Percentiles rank a stretch among this genome's conserved stretches.
Conservation (phyloP, 2,888 invertebrate species). For the Nudaria mundana region DNA sequence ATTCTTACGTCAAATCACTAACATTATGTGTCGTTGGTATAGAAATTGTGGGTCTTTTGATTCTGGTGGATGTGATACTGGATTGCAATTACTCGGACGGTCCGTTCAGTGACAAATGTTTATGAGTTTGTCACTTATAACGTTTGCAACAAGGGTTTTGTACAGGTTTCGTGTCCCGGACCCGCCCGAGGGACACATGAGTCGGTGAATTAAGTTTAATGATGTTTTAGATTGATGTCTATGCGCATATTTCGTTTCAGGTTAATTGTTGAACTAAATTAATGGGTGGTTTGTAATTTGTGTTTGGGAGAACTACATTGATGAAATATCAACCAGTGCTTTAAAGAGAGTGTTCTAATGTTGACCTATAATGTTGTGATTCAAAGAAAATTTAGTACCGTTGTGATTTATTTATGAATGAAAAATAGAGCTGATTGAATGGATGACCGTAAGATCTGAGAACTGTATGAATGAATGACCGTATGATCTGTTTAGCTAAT, state of each 20-base stretch:
- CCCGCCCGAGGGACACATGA: constrained; percentile 50
- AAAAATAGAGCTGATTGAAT: too few species aligned
- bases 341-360: not conserved
- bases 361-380: too few species aligned
- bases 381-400: too few species aligned
- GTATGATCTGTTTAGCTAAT: too few species aligned
- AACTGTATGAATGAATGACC: too few species aligned
- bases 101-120: constrained; percentile 76
- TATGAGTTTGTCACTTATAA: constrained; percentile 79
- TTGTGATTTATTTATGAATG: too few species aligned
- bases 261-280: constrained; percentile 35
- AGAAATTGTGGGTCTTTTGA: constrained; percentile 35
- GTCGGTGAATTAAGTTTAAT: constrained; percentile 59
- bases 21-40: not conserved
- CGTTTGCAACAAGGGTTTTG: constrained; percentile 42
- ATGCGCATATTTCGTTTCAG: constrained; percentile 25
- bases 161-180: constrained; percentile 48
- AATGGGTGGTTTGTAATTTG: constrained; percentile 30
- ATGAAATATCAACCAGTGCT: not conserved
- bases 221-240: constrained; percentile 53
- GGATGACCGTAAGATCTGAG: too few species aligned
- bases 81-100: constrained; percentile 71
- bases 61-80: constrained; percentile 55
- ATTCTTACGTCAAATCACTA: not conserved
- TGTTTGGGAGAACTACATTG: constrained; percentile 8